Percentiles rank a stretch among this genome's conserved stretches.
Conservation (phyloP, 2,113 vertebrate genomes). For the Phoenicopterus ruber region DNA sequence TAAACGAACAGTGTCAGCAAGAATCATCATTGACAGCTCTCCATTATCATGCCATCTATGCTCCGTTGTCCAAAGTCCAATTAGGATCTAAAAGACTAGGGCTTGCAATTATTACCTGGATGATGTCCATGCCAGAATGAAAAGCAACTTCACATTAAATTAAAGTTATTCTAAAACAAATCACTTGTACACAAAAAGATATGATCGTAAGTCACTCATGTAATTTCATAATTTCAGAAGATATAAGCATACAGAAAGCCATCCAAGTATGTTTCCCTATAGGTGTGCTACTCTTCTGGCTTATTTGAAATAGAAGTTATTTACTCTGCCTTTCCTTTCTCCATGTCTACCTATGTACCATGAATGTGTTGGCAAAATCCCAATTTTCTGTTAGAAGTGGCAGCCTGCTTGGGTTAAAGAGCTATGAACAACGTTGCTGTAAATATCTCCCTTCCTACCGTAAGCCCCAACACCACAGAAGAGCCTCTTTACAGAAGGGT, state of each 20-base stretch:
- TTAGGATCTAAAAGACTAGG: constrained; percentile 30
- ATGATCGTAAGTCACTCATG: constrained; percentile 17
- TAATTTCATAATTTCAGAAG: neutral
- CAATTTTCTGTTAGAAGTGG: neutral
- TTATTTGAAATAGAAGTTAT: neutral
- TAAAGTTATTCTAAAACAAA: constrained; percentile 55
- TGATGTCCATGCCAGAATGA: constrained; percentile 58
- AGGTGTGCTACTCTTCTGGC: neutral
- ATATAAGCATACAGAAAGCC: neutral
- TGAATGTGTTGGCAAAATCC: rapidly evolving
- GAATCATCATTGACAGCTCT: constrained; percentile 3
- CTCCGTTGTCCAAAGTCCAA: constrained; percentile 17
- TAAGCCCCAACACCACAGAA: neutral
- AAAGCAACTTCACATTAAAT: constrained; percentile 64
- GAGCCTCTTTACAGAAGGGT: neutral
- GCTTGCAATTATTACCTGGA: constrained; percentile 53
- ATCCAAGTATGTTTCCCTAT: neutral
- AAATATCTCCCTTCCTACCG: neutral
- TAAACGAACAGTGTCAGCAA: constrained; percentile 10
- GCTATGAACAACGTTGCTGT: neutral
- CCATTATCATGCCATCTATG: constrained; percentile 1
- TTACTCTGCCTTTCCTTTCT: neutral
- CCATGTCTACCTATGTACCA: neutral
- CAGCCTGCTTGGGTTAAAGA: neutral
- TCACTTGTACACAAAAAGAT: constrained; percentile 20